These are phyloP conservation scores for Drosophila gaucha DNA, from an alignment of 2,888 invertebrate species.

Conservation along the genomic window DNA sequence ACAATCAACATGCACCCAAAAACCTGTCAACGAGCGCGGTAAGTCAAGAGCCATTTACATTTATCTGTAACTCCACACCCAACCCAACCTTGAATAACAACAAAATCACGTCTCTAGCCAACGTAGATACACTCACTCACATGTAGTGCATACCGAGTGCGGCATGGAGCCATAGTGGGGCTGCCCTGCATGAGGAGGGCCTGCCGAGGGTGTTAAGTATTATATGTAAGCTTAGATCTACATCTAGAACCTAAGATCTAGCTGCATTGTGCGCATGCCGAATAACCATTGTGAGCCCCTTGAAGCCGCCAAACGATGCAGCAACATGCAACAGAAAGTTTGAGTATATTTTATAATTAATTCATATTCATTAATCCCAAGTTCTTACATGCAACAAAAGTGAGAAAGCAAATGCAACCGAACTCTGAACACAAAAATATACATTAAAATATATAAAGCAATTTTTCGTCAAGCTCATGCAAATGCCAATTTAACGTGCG, in stretches of 20 bases:
- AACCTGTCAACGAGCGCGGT: slow-evolving; percentile 70
- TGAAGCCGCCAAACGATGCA: slow-evolving; percentile 5
- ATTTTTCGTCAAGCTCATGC: slow-evolving; percentile 40
- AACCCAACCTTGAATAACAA: not conserved
- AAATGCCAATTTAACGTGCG: slow-evolving; percentile 34
- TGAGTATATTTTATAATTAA: slow-evolving; percentile 18
- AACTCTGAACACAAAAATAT: not conserved
- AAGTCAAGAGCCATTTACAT: slow-evolving; percentile 68
- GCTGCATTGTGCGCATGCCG: slow-evolving; percentile 73
- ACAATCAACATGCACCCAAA: slow-evolving; percentile 67
- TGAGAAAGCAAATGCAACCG: slow-evolving; percentile 14
- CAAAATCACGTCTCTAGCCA: slow-evolving; percentile 33
- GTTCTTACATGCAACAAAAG: too few relatives aligned
- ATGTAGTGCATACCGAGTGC: slow-evolving; percentile 43
- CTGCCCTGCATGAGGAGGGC: slow-evolving; percentile 55
- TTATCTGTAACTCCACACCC: slow-evolving; percentile 46
- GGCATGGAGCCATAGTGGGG: slow-evolving; percentile 29
- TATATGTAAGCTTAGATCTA: slow-evolving; percentile 50
- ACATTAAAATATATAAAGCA: slow-evolving; percentile 19
- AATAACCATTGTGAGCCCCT: slow-evolving; percentile 33
- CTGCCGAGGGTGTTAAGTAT: not conserved
- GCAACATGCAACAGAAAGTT: slow-evolving; percentile 58
- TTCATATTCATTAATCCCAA: slow-evolving; percentile 27
- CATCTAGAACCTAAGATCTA: slow-evolving; percentile 50
- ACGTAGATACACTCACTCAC: slow-evolving; percentile 45